A percentile compares a stretch with the other conserved stretches of the same genome.
Conservation (phyloP, 2,888 invertebrate genomes). For the Drosophila falleni region DNA sequence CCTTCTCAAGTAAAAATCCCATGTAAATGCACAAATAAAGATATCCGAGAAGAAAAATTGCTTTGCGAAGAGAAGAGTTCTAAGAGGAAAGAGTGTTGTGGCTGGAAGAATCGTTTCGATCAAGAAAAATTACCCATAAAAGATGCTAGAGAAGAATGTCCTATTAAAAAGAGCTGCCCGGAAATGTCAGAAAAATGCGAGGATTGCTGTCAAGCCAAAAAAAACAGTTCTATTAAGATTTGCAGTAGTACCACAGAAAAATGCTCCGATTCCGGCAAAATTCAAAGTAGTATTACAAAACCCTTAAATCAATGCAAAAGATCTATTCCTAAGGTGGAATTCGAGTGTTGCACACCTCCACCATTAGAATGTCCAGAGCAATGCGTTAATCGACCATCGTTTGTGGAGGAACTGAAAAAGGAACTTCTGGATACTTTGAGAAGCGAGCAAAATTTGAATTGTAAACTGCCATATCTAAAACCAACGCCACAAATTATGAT, state of each 20-base stretch:
- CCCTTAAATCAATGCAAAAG: background rate
- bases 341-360: too few relatives aligned
- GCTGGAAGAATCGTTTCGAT: background rate
- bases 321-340: slow-evolving; percentile 4
- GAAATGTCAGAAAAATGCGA: background rate
- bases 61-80: background rate
- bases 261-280: background rate
- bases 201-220: background rate
- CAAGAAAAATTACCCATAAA: background rate
- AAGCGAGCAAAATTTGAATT: slow-evolving; percentile 3
- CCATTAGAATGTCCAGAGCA: background rate
- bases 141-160: background rate
- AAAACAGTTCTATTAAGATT: background rate
- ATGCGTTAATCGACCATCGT: background rate
- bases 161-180: background rate
- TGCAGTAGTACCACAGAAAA: background rate
- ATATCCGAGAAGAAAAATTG: background rate
- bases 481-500: slow-evolving; percentile 16
- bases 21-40: background rate
- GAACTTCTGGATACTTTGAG: slow-evolving; percentile 37
- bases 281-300: background rate
- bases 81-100: background rate
- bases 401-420: slow-evolving; percentile 50
- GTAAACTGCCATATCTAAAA: background rate
- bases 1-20: background rate